Conservation (phyloP, 2,113 vertebrate genomes). For the Pomatorhinus ruficollis region DNA sequence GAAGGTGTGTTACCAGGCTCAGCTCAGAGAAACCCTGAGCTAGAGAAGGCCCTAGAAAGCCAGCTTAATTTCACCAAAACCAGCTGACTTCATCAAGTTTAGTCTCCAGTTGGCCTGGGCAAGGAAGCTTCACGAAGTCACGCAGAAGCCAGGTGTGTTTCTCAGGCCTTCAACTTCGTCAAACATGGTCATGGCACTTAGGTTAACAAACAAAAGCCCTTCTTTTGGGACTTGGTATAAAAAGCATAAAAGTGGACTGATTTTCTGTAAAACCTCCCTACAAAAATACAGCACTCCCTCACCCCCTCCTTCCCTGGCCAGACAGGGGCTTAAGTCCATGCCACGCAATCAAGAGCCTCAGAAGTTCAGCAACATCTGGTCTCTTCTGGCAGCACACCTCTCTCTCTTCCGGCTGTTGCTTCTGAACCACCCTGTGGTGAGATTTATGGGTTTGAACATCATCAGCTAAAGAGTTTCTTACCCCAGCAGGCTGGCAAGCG, state of each 20-base stretch:
- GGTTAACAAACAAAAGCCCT: not conserved
- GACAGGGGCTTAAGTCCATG: not conserved
- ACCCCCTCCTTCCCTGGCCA: not conserved
- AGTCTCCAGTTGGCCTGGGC: not conserved
- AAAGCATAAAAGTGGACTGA: not conserved
- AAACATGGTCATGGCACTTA: not conserved
- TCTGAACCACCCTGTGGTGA: not conserved
- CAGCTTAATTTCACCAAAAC: not conserved
- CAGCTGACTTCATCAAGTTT: not conserved
- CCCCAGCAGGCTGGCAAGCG: not conserved
- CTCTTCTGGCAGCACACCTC: not conserved
- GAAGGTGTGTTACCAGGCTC: not conserved
- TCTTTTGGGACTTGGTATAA: not conserved
- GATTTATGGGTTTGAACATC: conserved; percentile 16
- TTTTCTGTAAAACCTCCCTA: not conserved
- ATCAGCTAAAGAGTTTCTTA: not conserved
- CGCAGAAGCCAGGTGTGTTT: not conserved
- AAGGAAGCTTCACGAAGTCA: not conserved
- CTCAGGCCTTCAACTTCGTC: not conserved
- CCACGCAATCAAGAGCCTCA: not conserved
- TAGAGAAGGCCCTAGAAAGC: not conserved
- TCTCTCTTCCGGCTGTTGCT: not conserved
- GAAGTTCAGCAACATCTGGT: not conserved
- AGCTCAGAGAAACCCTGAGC: not conserved
- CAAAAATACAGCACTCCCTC: not conserved